A percentile compares a stretch with the other conserved stretches of the same genome.
Evolutionary conservation across 2,797 vertebrate species (phyloP).

Genomic region (Hypotaenidia okinawae): DNA sequence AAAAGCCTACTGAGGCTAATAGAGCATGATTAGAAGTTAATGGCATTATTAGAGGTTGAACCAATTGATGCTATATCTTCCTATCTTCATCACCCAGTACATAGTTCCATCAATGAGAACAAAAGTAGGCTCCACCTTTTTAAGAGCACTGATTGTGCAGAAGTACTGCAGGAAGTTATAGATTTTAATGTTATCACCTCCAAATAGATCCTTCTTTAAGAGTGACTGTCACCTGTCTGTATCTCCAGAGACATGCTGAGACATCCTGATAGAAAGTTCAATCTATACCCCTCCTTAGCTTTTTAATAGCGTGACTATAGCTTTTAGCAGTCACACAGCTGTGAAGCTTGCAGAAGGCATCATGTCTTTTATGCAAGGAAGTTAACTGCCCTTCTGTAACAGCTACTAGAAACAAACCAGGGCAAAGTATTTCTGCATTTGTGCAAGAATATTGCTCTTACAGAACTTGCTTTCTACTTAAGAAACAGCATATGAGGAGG

Average conservation of each 20-base stretch:
- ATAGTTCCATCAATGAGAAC: not conserved
- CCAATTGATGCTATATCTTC: not conserved
- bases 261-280: not conserved
- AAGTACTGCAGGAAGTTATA: not conserved
- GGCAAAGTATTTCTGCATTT: not conserved
- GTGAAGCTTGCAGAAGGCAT: not conserved
- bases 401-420: not conserved
- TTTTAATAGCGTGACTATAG: not conserved
- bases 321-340: not conserved
- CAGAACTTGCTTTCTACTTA: not conserved
- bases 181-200: not conserved
- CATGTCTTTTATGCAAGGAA: no score
- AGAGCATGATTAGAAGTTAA: conserved; percentile 4
- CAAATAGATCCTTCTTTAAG: not conserved
- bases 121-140: not conserved
- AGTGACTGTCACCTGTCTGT: not conserved
- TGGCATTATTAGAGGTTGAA: not conserved
- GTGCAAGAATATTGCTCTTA: not conserved
- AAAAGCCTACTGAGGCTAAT: not conserved
- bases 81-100: not conserved
- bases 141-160: not conserved
- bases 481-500: not conserved
- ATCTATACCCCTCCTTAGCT: not conserved
- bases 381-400: not conserved
- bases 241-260: not conserved